Base-by-base conservation (phyloP, 2,888 invertebrate species). In the Drosophila borborema region DNA sequence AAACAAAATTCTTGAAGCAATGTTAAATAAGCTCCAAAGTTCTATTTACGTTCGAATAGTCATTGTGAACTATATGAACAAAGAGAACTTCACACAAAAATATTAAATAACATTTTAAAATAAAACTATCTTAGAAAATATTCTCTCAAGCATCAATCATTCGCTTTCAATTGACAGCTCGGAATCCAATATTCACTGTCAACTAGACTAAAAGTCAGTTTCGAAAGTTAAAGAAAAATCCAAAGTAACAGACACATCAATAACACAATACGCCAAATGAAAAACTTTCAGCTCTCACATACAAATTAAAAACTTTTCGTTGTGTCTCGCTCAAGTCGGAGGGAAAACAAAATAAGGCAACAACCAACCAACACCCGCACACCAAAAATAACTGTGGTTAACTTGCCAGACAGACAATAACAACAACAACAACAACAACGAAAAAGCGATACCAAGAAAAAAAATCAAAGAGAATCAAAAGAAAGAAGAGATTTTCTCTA, bases 381-480 rank as follows among this genome's bases (percentile, higher is more conserved):
- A 64, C 63, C 64, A 59, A 62, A 62, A 82, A 74, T 72, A 72
- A 68, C 80, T 80, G 80, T 79, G 80, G 80, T 72, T 79, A 79
- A 79, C 80, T 79, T 81, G 45, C 49, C 72, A 78, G 81, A 78
- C 78, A 81, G 64, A 64, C 64, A 68, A 77, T 46, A 81, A 81
- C 51, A 81, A 77, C n/a, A 62, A 53, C 14, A 20, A 48, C 12
- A 31, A n/a, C n/a, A n/a, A n/a, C n/a, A n/a, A n/a, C n/a, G 31
- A 2, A 2, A 51, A 46, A 51, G 40, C 10, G 41, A 53, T 41
- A 3, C 0, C n/a, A 3, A 41, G 12, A 36, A 45, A 56, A 41
- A 54, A 53, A 28, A 7, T 2, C 12, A 40, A 41, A 40, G 3
- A 12, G 31, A 12, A 10, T 10, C n/a, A 23, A 31, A 38, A 49